Evolutionary conservation across 1,140 invertebrate genomes (phyloP), one percentile per base, ranked within the genome.

Genomic region (Heliconius congener): DNA sequence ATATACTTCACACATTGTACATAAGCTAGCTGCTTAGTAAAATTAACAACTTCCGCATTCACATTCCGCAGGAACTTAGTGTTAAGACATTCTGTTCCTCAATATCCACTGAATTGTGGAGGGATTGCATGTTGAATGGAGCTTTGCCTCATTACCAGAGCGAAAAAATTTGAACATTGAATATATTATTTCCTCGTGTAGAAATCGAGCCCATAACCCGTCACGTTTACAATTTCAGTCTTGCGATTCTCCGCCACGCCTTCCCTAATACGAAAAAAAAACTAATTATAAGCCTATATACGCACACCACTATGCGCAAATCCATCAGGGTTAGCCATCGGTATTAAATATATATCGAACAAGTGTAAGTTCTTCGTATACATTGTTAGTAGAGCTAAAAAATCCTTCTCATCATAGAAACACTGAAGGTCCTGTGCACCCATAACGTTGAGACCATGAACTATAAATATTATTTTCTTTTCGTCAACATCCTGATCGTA

Each of bases 391-490:
- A 84, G n/a, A 57, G 71, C 57, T 70, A 50, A 89, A 30, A 73
- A 19, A 0, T 66, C 39, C 2, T 75, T 9, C 8, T 71, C n/a
- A 1, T 8, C 42, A 37, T 11, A 90, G 70, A 72, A 19, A 57
- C 87, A 87, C 0, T 39, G 71, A 8, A 89, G 4, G 1, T 30
- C 0, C 3, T 2, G 37, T 3, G 89, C 74, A 0, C 91, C 90
- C 85, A 87, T 89, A 6, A 88, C 84, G 42, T 73, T 85, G 13
- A 94, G 82, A 8, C 88, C 91, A 55, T 94, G 92, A 2, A 93
- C 91, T 55, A 94, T 92, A 42, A 93, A 88, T 72, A 94, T 84
- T n/a, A 94, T 91, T 81, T 90, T 91, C 81, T 93, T 94, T 23
- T 91, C 86, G 0, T 84, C 81, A 8, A 75, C 72, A 50, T 90